A percentile compares a stretch with the other conserved stretches of the same genome.
These are phyloP conservation scores for Caenorhabditis sinica DNA, from an alignment of 2,888 invertebrate species.

Conservation along the genomic window DNA sequence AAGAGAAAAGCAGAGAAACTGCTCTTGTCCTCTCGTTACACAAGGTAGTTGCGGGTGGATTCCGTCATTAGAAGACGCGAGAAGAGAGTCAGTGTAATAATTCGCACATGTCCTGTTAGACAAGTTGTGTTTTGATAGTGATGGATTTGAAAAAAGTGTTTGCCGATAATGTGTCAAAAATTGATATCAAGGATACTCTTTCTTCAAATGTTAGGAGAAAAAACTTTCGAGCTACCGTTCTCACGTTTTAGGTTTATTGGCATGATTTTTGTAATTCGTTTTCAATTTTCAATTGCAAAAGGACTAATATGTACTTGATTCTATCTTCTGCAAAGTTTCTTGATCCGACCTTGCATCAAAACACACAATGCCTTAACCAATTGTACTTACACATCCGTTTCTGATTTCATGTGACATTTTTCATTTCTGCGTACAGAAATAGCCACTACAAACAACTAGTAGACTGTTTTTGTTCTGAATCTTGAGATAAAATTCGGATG, in stretches of 20 bases:
- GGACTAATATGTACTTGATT: no score
- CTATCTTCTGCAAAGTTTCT: neutral
- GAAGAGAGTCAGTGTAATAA: conserved; percentile 25
- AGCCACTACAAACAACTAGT: neutral
- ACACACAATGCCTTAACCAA: neutral
- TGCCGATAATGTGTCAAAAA: conserved; percentile 1
- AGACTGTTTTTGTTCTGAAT: neutral
- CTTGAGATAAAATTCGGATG: neutral
- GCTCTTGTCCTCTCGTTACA: conserved; percentile 53
- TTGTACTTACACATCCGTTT: neutral
- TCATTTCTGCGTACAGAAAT: neutral
- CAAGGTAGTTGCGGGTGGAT: conserved; percentile 57
- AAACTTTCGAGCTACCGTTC: neutral
- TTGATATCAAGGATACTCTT: neutral
- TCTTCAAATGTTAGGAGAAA: neutral
- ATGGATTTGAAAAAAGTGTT: conserved; percentile 21
- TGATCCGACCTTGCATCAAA: neutral
- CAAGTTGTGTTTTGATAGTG: conserved; percentile 51
- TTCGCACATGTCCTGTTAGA: conserved; percentile 42
- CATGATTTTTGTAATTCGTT: no score
- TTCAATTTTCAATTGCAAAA: neutral
- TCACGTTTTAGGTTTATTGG: neutral
- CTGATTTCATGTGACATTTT: neutral
- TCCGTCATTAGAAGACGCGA: conserved; percentile 25
- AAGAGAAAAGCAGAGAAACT: conserved; percentile 22